Base-by-base conservation (phyloP, 2,888 invertebrate genomes). In the Pyrochroa serraticornis region DNA sequence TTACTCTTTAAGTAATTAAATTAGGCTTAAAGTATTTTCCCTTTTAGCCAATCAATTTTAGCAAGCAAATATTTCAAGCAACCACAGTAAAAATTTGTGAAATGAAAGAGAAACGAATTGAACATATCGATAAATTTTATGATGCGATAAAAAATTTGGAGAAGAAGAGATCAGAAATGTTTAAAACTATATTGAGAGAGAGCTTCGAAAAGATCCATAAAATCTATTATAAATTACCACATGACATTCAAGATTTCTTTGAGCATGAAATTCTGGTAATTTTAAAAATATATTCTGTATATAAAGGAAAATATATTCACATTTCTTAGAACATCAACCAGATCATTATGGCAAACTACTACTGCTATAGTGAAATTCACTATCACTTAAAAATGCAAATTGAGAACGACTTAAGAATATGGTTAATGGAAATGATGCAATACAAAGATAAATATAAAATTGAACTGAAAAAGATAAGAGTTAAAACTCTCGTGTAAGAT, bases 261-360 rank as follows among this genome's bases (percentile, higher is more conserved):
- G 51, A 43, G 9, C n/a, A 42, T 8, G 51, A 51, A 37, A 42
- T 42, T 13, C 37, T n/a, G 51, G 42, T 14, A 42, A 32, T 31
- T 8, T 42, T 14, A 32, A 32, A 1, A 14, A 10, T 13, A 42
- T 42, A 42, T 22, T 42, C 14, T 14, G n/a, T 6, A 3, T 13
- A 12, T n/a, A 10, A 45, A 34, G 7, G 3, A 6, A 7, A 8
- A 35, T 6, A 46, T 35, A 39, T 14, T 22, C 30, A 3, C 13
- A n/a, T 22, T 42, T 14, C 22, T 43, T 52, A 76, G 75, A 68
- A 71, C 30, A 62, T 75, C 2, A 78, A 78, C 59, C 68, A 76
- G 69, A 71, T 74, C 5, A 68, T 73, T 9, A 49, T 77, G 36
- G 71, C 64, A 44, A 77, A 77, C 63, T 69, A 71, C 32, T 60